Evolutionary conservation across 2,888 invertebrate species (phyloP).

Genomic region (Drosophila aldrichi): DNA sequence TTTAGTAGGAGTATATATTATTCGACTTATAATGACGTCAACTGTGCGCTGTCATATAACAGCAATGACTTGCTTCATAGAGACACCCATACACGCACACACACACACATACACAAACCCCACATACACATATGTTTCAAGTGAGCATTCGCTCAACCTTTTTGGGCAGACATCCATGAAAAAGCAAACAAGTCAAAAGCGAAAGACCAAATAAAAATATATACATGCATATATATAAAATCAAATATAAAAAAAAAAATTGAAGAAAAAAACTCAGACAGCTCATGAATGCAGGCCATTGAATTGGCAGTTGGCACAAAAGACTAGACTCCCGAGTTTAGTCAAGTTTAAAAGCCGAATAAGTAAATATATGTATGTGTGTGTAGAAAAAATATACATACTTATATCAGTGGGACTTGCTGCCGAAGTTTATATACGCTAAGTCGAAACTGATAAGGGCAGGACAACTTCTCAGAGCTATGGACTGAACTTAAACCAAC

Average conservation of each 20-base stretch:
- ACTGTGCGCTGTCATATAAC: conserved; percentile 40
- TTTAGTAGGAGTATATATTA: conserved; percentile 19
- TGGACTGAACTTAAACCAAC: neutral
- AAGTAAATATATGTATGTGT: conserved; percentile 47
- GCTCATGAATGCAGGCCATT: conserved; percentile 70
- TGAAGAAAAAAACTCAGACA: conserved; percentile 48
- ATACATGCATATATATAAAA: conserved; percentile 12
- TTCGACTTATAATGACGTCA: conserved; percentile 64
- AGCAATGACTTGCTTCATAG: conserved; percentile 46
- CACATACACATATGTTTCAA: conserved; percentile 12
- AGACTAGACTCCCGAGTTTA: conserved; percentile 72
- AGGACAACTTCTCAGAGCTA: neutral
- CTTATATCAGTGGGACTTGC: neutral
- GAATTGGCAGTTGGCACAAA: conserved; percentile 73
- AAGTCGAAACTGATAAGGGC: neutral
- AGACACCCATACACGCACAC: conserved; percentile 1
- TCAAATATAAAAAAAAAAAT: conserved; percentile 17
- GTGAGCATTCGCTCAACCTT: conserved; percentile 50
- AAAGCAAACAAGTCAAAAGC: conserved; percentile 59
- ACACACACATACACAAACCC: neutral
- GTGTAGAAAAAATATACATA: conserved; percentile 9
- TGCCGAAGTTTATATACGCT: neutral
- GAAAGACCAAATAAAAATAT: conserved; percentile 48
- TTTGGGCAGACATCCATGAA: conserved; percentile 36
- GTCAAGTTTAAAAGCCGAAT: conserved; percentile 69